These are phyloP conservation scores for Scarus forsteni DNA, from an alignment of 2,797 vertebrate genomes.

Conservation along the genomic window DNA sequence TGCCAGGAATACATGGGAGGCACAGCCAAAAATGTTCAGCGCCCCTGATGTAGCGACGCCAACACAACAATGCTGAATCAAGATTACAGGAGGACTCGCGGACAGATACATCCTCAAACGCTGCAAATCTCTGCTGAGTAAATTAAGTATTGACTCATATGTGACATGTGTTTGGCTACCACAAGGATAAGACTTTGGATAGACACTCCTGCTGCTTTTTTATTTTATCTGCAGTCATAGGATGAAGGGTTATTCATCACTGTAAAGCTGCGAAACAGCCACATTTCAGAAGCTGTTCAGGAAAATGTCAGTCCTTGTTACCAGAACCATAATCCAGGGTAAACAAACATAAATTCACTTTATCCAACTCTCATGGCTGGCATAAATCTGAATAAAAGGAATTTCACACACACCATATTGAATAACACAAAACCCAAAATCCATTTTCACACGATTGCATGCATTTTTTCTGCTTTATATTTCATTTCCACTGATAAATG, in stretches of 20 bases:
- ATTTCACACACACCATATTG: neutral
- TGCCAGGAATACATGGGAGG: constrained; percentile 25
- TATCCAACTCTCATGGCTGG: constrained; percentile 11
- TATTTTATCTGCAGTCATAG: constrained; percentile 19
- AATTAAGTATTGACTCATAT: constrained; percentile 73
- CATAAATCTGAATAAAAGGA: constrained; percentile 18
- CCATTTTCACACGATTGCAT: constrained; percentile 5
- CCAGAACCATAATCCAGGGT: neutral
- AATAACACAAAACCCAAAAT: neutral
- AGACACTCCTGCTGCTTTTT: constrained; percentile 36
- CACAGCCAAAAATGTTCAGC: constrained; percentile 18
- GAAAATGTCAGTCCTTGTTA: constrained; percentile 27
- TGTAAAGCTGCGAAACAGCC: constrained; percentile 11
- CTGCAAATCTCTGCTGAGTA: constrained; percentile 61
- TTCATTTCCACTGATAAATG: too few species aligned
- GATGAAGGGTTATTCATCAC: constrained; percentile 58
- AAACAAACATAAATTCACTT: constrained; percentile 27
- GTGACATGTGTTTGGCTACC: constrained; percentile 49
- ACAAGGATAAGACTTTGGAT: constrained; percentile 1
- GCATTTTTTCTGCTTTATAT: neutral
- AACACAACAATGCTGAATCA: constrained; percentile 51
- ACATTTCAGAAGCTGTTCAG: constrained; percentile 49
- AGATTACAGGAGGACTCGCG: constrained; percentile 40
- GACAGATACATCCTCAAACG: constrained; percentile 47
- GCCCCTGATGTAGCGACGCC: constrained; percentile 3